Base-by-base conservation (phyloP, 2,888 invertebrate genomes). In the Apotomis betuletana region DNA sequence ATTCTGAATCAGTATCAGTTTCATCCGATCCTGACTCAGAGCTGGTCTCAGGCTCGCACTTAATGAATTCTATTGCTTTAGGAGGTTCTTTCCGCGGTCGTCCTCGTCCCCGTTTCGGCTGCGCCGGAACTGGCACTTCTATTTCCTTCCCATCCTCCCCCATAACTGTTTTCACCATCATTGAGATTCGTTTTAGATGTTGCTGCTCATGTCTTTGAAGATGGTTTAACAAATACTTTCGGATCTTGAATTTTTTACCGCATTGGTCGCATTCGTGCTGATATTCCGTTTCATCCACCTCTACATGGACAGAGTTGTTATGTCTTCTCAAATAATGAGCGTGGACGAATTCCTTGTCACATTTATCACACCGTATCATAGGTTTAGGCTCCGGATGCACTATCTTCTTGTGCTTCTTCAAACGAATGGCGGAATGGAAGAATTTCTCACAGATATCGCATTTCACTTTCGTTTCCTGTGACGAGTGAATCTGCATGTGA, bases 401-500 rank as follows among this genome's bases (percentile, higher is more conserved):
- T 0, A 92, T 92, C 67, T 91, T 91, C 77, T 90, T 91, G 67
- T 93, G 93, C 54, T 92, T 93, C 76, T 92, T 92, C 63, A 93
- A 74, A 58, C 93, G 90, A 0, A 92, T 83, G 0, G 86, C 87
- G 0, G 92, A 92, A 60, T 92, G 92, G 70, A 93, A 93, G 51
- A 83, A 85, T 52, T 93, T 93, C 36, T 92, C 90, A 54, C 93
- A 93, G 0, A 91, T 68, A 6, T 92, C 92, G n/a, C 93, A 93
- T 73, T 90, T 85, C 0, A 93, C 89, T 70, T 93, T 92, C 0
- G 87, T 87, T 38, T 92, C 91, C 0, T 86, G 76, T 0, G 91
- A 85, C 0, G 92, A 89, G 61, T 92, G 92, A 0, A 93, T 87
- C 55, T 92, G 92, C 92, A 93, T 93, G 62, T 93, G 93, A 60